Evolutionary conservation across 1,140 invertebrate genomes (phyloP).

Genomic region (Macrostomum lignano): DNA sequence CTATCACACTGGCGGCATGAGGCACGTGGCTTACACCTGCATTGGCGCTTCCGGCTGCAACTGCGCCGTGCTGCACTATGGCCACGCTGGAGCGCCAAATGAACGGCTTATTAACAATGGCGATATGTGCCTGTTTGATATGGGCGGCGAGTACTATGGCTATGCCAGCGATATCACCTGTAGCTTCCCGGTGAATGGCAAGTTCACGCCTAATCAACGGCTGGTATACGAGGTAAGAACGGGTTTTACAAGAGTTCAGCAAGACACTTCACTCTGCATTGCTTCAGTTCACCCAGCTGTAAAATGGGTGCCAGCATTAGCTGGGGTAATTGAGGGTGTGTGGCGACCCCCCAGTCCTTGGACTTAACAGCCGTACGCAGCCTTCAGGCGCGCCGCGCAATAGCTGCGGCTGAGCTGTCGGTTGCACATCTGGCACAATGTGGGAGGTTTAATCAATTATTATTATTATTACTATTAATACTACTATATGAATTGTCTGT

Average conservation of each 20-base stretch:
- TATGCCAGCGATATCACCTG: constrained; percentile 90
- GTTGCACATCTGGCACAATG: too few species aligned
- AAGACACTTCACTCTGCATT: too few species aligned
- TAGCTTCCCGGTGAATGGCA: constrained; percentile 71
- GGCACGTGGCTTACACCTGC: constrained; percentile 64
- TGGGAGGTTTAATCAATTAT: too few species aligned
- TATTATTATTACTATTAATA: too few species aligned
- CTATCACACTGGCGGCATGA: constrained; percentile 41
- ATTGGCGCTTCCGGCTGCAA: constrained; percentile 62
- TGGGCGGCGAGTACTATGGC: constrained; percentile 86
- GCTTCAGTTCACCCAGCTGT: too few species aligned
- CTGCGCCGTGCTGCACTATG: constrained; percentile 69
- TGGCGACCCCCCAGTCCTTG: too few species aligned
- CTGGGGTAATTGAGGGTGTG: too few species aligned
- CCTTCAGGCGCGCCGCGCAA: too few species aligned
- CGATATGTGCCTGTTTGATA: constrained; percentile 81
- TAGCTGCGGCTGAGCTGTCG: too few species aligned
- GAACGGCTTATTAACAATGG: constrained; percentile 45
- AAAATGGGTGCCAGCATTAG: too few species aligned
- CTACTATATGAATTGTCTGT: too few species aligned
- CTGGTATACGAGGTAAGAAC: constrained; percentile 56
- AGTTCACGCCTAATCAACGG: constrained; percentile 68
- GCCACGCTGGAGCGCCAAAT: constrained; percentile 77
- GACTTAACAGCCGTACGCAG: too few species aligned
- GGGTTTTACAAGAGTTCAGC: not conserved